Percentiles rank a stretch among this genome's conserved stretches.
These are phyloP conservation scores for Eretmocerus hayati DNA, from an alignment of 2,888 invertebrate genomes.

Conservation along the genomic window DNA sequence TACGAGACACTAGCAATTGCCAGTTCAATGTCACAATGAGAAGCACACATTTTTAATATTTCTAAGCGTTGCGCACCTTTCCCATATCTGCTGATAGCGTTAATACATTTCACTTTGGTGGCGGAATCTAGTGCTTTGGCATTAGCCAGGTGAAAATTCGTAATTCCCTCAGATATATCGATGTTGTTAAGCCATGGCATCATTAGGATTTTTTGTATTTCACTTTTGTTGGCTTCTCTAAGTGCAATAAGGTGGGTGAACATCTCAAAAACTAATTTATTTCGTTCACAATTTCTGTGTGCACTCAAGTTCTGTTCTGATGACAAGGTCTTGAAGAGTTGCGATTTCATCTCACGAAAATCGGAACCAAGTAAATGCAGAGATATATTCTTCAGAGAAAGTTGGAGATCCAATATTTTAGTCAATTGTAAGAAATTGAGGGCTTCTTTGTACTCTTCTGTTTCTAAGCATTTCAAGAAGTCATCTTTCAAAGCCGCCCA, in stretches of 20 bases:
- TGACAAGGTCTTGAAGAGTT: slow-evolving; percentile 24
- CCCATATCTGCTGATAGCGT: slow-evolving; percentile 32
- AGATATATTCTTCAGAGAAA: slow-evolving; percentile 24
- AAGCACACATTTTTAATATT: slow-evolving; percentile 31
- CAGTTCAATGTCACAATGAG: slow-evolving; percentile 29
- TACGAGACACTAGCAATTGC: slow-evolving; percentile 33
- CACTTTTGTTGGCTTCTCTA: slow-evolving; percentile 28
- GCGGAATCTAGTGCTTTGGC: slow-evolving; percentile 31
- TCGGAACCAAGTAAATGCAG: slow-evolving; percentile 28
- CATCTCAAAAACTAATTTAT: slow-evolving; percentile 31
- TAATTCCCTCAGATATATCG: slow-evolving; percentile 24
- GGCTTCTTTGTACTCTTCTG: slow-evolving; percentile 26
- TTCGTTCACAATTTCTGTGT: slow-evolving; percentile 19
- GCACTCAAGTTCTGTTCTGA: background rate
- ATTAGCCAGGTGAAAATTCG: slow-evolving; percentile 25
- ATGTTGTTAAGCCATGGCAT: slow-evolving; percentile 30
- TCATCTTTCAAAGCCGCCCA: slow-evolving; percentile 31
- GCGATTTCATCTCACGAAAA: slow-evolving; percentile 21
- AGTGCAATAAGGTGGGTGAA: slow-evolving; percentile 33
- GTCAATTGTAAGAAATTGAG: slow-evolving; percentile 28
- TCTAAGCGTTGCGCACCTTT: slow-evolving; percentile 30
- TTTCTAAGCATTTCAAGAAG: slow-evolving; percentile 22
- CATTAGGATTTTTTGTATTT: slow-evolving; percentile 33
- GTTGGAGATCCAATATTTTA: slow-evolving; percentile 27
- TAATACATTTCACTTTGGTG: slow-evolving; percentile 33